Conservation (phyloP, 2,888 invertebrate genomes). For the Lepidochitona cinerea region DNA sequence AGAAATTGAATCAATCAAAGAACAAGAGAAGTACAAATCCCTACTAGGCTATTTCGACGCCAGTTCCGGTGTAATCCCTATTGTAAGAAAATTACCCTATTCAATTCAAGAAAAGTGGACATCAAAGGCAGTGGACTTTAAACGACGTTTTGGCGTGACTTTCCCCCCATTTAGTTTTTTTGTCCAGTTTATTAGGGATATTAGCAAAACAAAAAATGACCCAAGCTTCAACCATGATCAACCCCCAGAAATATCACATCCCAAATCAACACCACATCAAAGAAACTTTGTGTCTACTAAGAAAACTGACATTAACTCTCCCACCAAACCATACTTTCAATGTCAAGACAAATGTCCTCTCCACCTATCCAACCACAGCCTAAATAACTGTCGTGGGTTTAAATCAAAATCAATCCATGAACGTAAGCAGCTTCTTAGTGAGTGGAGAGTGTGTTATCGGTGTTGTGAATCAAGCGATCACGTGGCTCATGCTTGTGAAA, state of each 20-base stretch:
- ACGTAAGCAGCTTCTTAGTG: slow-evolving; percentile 16
- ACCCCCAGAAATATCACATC: neutral
- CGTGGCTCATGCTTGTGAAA: neutral
- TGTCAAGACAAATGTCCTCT: slow-evolving; percentile 12
- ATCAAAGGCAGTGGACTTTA: slow-evolving; percentile 14
- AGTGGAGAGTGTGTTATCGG: slow-evolving; percentile 21
- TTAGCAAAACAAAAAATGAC: slow-evolving; percentile 27
- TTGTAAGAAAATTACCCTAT: slow-evolving; percentile 24
- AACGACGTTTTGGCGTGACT: neutral
- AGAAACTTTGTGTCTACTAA: neutral
- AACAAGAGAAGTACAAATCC: slow-evolving; percentile 17
- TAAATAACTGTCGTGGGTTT: slow-evolving; percentile 21
- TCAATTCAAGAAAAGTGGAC: slow-evolving; percentile 27
- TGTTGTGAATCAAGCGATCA: slow-evolving; percentile 16
- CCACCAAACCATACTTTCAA: neutral
- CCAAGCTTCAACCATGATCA: slow-evolving; percentile 21
- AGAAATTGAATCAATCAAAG: slow-evolving; percentile 28
- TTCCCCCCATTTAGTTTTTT: slow-evolving; percentile 34
- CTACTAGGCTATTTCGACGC: slow-evolving; percentile 24
- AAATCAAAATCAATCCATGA: slow-evolving; percentile 15
- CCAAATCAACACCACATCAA: too few relatives aligned
- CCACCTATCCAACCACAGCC: slow-evolving; percentile 14
- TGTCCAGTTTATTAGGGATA: slow-evolving; percentile 24
- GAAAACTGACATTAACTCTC: neutral
- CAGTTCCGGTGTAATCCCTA: slow-evolving; percentile 15